Conservation (phyloP, 2,888 invertebrate species). For the Sepiola atlantica region DNA sequence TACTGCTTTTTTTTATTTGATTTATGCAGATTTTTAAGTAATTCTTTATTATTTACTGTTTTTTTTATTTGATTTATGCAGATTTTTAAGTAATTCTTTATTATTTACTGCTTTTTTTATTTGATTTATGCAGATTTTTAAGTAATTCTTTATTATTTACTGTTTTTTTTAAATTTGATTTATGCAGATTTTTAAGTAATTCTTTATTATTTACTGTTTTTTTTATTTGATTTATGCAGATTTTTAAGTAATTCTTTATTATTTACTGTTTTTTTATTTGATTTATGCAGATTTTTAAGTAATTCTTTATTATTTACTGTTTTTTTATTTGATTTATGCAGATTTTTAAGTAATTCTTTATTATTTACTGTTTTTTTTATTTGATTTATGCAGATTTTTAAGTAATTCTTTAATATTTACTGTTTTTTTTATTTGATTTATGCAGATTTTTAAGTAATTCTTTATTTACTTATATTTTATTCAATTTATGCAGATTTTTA, state of each 20-base stretch:
- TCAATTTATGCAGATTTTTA: background rate
- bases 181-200: constrained; percentile 47
- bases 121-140: background rate
- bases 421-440: background rate
- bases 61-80: background rate
- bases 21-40: constrained; percentile 47
- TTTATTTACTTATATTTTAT: background rate
- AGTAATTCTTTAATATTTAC: constrained; percentile 46
- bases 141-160: constrained; percentile 46
- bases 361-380: constrained; percentile 38
- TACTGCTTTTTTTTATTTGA: background rate
- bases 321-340: background rate
- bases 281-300: constrained; percentile 47
- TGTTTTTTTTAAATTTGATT: background rate
- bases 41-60: background rate
- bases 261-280: constrained; percentile 35
- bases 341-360: constrained; percentile 48
- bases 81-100: constrained; percentile 48
- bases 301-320: background rate
- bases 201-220: background rate
- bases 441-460: constrained; percentile 48
- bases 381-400: background rate
- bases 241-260: constrained; percentile 47
- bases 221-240: background rate
- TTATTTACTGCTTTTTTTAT: constrained; percentile 38